phyloP scores from a whole-genome alignment of 2,888 invertebrate species.

The Priocnemis perturbator region DNA sequence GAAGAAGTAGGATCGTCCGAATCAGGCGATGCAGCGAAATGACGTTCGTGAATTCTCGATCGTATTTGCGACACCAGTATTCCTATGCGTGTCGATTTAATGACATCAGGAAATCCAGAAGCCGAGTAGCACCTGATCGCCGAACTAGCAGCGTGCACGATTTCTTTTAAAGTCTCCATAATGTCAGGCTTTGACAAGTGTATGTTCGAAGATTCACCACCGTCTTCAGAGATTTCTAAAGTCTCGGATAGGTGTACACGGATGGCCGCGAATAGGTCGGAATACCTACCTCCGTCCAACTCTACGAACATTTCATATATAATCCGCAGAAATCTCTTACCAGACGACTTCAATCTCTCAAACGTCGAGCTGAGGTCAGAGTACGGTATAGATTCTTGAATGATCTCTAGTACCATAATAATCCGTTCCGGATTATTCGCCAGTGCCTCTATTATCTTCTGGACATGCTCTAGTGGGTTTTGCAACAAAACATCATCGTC shows the following conservation, averaged over 20 bases:
- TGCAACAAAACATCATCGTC: conserved; percentile 14
- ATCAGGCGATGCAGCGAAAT: too few species aligned
- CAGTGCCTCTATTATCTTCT: conserved; percentile 16
- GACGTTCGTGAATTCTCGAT: too few species aligned
- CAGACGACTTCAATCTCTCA: conserved; percentile 9
- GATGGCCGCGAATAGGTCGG: too few species aligned
- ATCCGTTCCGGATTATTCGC: conserved; percentile 37
- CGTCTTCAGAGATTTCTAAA: too few species aligned
- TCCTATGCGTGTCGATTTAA: not conserved
- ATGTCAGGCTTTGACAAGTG: too few species aligned
- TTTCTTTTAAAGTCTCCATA: not conserved
- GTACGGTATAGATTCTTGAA: conserved; percentile 27
- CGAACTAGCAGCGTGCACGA: not conserved
- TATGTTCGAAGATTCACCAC: too few species aligned
- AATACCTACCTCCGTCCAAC: too few species aligned
- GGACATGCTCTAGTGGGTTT: not conserved
- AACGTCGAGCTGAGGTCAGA: conserved; percentile 14
- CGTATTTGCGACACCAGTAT: too few species aligned
- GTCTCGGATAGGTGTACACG: too few species aligned
- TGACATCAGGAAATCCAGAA: conserved; percentile 22
- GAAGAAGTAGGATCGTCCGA: too few species aligned
- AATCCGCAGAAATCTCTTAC: too few species aligned
- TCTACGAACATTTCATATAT: too few species aligned
- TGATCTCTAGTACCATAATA: conserved; percentile 16
- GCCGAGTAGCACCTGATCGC: conserved; percentile 12